Evolutionary conservation across 2,113 vertebrate genomes (phyloP).

Genomic region (Ctenodactylus gundi): DNA sequence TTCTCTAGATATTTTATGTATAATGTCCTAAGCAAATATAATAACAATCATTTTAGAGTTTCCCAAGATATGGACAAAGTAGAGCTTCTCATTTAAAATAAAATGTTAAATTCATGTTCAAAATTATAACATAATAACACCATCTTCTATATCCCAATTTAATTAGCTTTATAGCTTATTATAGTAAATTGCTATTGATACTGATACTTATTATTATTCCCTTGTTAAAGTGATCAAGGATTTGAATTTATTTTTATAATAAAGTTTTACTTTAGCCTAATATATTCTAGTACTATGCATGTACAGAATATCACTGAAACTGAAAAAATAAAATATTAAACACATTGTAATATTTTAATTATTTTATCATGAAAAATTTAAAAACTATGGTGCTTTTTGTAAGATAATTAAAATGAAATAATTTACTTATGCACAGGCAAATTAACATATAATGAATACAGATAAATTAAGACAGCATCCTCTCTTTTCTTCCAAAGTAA

Average conservation of each 20-base stretch:
- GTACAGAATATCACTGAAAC: not conserved
- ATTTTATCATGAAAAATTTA: not conserved
- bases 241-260: constrained; percentile 17
- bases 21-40: not conserved
- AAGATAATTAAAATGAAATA: not conserved
- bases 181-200: not conserved
- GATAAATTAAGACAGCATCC: not conserved
- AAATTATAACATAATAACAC: not conserved
- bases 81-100: not conserved
- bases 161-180: not conserved
- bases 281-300: not conserved
- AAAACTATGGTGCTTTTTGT: not conserved
- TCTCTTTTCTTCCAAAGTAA: not conserved
- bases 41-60: not conserved
- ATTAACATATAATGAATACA: not conserved
- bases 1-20: not conserved
- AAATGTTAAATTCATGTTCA: not conserved
- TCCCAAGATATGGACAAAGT: not conserved
- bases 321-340: not conserved
- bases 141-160: not conserved
- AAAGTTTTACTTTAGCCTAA: not conserved
- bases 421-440: not conserved
- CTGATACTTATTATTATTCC: not conserved
- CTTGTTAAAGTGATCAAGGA: constrained; percentile 7
- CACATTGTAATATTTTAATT: not conserved